These are phyloP conservation scores for Hypomesus transpacificus DNA, from an alignment of 2,113 vertebrate genomes.

Conservation along the genomic window DNA sequence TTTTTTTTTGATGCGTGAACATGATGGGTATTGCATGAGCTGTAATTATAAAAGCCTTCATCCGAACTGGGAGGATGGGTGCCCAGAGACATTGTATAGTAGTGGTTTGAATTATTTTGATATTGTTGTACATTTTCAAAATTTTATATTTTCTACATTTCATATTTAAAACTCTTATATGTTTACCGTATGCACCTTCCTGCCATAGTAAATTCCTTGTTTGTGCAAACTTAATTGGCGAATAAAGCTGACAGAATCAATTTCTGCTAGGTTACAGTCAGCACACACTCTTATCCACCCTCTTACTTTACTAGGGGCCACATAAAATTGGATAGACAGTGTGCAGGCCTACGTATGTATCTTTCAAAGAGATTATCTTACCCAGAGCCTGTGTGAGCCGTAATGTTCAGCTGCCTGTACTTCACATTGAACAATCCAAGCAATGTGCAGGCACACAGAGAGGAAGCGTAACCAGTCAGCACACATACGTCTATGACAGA, in stretches of 20 bases:
- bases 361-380: slow-evolving; percentile 1
- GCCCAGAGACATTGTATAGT: background rate
- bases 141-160: background rate
- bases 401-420: slow-evolving; percentile 10
- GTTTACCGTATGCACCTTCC: too few relatives aligned
- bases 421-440: background rate
- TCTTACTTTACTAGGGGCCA: background rate
- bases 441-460: background rate
- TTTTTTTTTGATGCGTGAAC: slow-evolving; percentile 48
- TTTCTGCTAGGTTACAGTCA: background rate
- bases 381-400: background rate
- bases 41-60: slow-evolving; percentile 51
- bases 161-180: too few relatives aligned
- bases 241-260: background rate
- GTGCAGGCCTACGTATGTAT: slow-evolving; percentile 8
- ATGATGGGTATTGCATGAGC: slow-evolving; percentile 23
- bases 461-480: background rate
- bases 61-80: slow-evolving; percentile 21
- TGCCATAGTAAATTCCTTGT: too few relatives aligned
- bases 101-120: background rate
- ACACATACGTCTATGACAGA: background rate
- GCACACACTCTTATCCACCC: background rate
- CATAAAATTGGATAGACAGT: background rate
- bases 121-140: background rate
- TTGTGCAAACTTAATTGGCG: background rate